Base-by-base conservation (phyloP, 2,797 vertebrate genomes). In the Sebastes melanostomus region DNA sequence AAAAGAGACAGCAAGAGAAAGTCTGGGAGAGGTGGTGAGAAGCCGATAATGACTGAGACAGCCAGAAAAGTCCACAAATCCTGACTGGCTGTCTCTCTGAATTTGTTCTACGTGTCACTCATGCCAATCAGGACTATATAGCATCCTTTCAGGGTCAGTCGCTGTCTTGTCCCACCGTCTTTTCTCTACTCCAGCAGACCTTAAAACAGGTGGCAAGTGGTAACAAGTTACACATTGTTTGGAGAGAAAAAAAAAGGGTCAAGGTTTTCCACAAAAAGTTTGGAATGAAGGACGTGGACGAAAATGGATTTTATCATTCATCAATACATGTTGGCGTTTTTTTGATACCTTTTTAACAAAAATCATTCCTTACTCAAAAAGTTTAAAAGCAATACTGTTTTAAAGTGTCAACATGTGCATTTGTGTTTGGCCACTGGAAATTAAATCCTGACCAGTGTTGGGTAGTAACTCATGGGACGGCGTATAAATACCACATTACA, bases 51-150 rank as follows among this genome's bases (percentile, higher is more conserved):
- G 82, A 83, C 74, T 38, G 65, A 85, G 78, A 78, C 50, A 66
- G 80, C 68, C 81, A 73, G 80, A 75, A 71, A 85, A 83, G 74
- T 80, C 65, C 79, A 88, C 65, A 66, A 61, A 79, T 72, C 71
- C 70, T 61, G 32, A 75, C 61, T 67, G 71, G 67, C 63, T 79
- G 82, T 86, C 84, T 70, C 52, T 82, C 11, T 46, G 27, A 36
- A 62, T 88, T 83, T 83, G 69, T 83, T 85, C 69, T 54, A 20
- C 2, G 36, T 77, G 66, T 66, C 77, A 75, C 32, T 81, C 76
- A 25, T 14, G 60, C 25, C 72, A 11, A 63, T 85, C 83, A 59
- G 24, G 4, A 20, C 60, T 12, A 1, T 16, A 4, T 1, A 66
- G 66, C 50, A 25, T 72, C 60, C 27, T 81, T 38, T 75, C 56